Base-by-base conservation (phyloP, 2,113 vertebrate species). In the Haliaeetus leucogaster region DNA sequence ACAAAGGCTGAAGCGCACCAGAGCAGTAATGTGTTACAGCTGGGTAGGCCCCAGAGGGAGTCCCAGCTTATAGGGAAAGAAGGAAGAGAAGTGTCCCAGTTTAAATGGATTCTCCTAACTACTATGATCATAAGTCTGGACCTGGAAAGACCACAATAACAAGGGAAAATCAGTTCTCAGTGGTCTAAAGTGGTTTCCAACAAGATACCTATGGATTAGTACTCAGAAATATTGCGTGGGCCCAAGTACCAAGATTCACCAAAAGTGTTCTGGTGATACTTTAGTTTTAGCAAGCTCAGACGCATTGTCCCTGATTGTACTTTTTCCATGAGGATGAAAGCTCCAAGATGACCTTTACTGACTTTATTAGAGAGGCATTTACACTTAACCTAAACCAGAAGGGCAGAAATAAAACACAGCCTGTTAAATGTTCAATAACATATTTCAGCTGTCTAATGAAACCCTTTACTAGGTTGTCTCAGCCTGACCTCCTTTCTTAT, bases 401-500 rank as follows among this genome's bases (percentile, higher is more conserved):
- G 47, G 83, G 36, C 67, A 93, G 89, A 92, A 95, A 77, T 78
- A 91, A 92, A 94, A 48, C 71, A 65, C 21, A 90, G 17, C 27
- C 29, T 86, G 47, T 83, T 95, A 90, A 92, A 90, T 32, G 77
- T 52, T 38, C 53, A 66, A 29, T 56, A 86, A 52, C 0, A 0
- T 72, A 30, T 58, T 86, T 78, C 50, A 86, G 27, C 58, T 53
- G 56, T 56, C 79, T 94, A 89, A 86, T 20, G 27, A 94, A 96
- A 92, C n/a, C 29, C 38, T 92, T 61, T 58, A 25, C 80, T 62
- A 45, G 30, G 32, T 86, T 96, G 25, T 50, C 77, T 83, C 82
- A 86, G 38, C 40, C 45, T 94, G 76, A 95, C 86, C 91, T 95
- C 74, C 50, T 96, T 96, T 88, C 53, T 86, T 89, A 34, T 30